Conservation (phyloP, 1,140 invertebrate species). For the Agraylea sexmaculata region DNA sequence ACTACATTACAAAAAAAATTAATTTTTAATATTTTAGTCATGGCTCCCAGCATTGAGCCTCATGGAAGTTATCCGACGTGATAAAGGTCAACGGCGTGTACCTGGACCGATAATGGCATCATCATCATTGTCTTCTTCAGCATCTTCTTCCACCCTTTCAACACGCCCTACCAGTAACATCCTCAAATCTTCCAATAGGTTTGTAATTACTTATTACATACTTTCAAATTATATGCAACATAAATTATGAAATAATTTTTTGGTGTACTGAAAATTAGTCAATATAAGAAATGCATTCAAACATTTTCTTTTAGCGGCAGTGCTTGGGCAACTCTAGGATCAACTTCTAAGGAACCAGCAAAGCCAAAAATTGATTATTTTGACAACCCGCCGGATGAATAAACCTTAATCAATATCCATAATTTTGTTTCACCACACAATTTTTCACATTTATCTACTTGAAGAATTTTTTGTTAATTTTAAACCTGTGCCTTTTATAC, state of each 20-base stretch:
- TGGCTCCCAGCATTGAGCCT: conserved; percentile 79
- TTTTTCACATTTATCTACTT: too few species aligned
- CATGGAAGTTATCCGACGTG: conserved; percentile 63
- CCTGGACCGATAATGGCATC: conserved; percentile 48
- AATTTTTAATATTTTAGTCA: conserved; percentile 41
- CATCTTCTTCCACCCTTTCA: conserved; percentile 17
- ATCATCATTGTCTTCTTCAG: conserved; percentile 10
- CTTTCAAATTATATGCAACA: too few species aligned
- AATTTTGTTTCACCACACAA: too few species aligned
- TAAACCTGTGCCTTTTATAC: background rate
- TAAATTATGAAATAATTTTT: too few species aligned
- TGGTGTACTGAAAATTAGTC: too few species aligned
- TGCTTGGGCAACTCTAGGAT: conserved; percentile 16
- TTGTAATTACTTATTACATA: too few species aligned
- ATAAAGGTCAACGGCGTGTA: conserved; percentile 64
- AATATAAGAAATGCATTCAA: too few species aligned
- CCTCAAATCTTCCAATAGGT: too few species aligned
- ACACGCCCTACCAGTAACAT: too few species aligned
- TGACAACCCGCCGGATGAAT: conserved; percentile 17
- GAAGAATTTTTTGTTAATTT: background rate
- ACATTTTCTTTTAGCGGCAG: too few species aligned
- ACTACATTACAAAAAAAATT: background rate
- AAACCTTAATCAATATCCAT: background rate
- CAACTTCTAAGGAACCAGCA: conserved; percentile 6
- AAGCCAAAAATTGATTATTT: conserved; percentile 19